Evolutionary conservation across 2,888 invertebrate genomes (phyloP).

Genomic region (Chaetoderma sp.): DNA sequence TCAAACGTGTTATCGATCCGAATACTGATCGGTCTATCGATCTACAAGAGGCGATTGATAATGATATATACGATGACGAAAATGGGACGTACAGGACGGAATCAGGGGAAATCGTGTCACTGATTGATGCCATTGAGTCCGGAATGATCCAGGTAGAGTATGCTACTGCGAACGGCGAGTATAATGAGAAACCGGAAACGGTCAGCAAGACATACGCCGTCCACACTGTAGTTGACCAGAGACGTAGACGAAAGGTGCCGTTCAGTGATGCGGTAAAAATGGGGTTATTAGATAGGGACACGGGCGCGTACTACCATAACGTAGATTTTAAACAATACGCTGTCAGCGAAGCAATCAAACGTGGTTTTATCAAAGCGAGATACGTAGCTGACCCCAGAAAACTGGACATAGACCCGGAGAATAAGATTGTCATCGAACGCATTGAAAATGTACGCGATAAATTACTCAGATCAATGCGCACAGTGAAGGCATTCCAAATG

Average conservation of each 20-base stretch:
- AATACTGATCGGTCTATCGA: constrained; percentile 38
- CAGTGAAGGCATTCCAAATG: constrained; percentile 52
- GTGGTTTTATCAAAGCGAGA: constrained; percentile 65
- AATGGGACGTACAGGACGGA: constrained; percentile 47
- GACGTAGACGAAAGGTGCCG: constrained; percentile 47
- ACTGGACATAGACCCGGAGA: constrained; percentile 64
- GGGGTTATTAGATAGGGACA: constrained; percentile 56
- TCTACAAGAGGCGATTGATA: constrained; percentile 43
- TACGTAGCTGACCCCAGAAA: constrained; percentile 54
- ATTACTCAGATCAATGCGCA: constrained; percentile 52
- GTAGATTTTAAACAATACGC: constrained; percentile 53
- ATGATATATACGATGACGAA: constrained; percentile 47
- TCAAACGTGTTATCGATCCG: constrained; percentile 10
- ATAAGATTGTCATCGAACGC: constrained; percentile 62
- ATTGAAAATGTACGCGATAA: constrained; percentile 54
- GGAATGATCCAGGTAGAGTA: constrained; percentile 59
- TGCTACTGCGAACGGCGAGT: constrained; percentile 31
- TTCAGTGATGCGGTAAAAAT: constrained; percentile 48
- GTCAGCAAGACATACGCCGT: constrained; percentile 64
- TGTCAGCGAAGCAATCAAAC: constrained; percentile 66
- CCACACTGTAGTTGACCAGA: constrained; percentile 61
- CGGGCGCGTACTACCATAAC: constrained; percentile 63
- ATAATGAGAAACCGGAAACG: constrained; percentile 38
- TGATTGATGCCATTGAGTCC: constrained; percentile 58
- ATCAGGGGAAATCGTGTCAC: constrained; percentile 46